phyloP scores from a whole-genome alignment of 2,888 invertebrate genomes.

The Diaperis boleti region DNA sequence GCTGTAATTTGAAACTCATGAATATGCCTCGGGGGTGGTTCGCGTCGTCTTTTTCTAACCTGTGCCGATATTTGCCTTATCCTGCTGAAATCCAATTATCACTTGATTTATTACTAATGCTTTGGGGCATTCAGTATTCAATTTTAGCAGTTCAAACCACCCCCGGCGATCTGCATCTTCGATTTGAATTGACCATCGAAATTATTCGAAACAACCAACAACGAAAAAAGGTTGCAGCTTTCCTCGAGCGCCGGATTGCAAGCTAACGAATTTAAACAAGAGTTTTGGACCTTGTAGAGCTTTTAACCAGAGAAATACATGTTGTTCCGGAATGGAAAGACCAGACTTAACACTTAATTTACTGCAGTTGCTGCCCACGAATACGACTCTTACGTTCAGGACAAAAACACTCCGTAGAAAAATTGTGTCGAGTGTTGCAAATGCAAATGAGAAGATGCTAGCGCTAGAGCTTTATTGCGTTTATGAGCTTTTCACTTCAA shows the following conservation, averaged over 20 bases:
- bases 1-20: slow-evolving; percentile 45
- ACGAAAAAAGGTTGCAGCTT: slow-evolving; percentile 6
- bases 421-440: no score
- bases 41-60: slow-evolving; percentile 21
- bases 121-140: slow-evolving; percentile 39
- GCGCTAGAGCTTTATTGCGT: no score
- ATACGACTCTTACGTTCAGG: no score
- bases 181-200: slow-evolving; percentile 1
- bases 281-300: not conserved
- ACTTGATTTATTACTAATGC: slow-evolving; percentile 48
- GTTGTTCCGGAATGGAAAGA: not conserved
- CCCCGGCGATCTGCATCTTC: slow-evolving; percentile 6
- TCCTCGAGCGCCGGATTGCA: slow-evolving; percentile 1
- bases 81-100: slow-evolving; percentile 45
- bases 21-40: slow-evolving; percentile 36
- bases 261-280: slow-evolving; percentile 3
- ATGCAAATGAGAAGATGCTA: no score
- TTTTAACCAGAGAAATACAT: no score
- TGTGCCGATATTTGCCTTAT: slow-evolving; percentile 35
- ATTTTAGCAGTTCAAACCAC: slow-evolving; percentile 25
- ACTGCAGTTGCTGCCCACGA: no score
- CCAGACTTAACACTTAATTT: no score
- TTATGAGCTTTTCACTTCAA: no score
- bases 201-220: slow-evolving; percentile 7
- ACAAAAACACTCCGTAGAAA: no score